Conservation (phyloP, 2,797 vertebrate genomes). For the Rhincodon typus region DNA sequence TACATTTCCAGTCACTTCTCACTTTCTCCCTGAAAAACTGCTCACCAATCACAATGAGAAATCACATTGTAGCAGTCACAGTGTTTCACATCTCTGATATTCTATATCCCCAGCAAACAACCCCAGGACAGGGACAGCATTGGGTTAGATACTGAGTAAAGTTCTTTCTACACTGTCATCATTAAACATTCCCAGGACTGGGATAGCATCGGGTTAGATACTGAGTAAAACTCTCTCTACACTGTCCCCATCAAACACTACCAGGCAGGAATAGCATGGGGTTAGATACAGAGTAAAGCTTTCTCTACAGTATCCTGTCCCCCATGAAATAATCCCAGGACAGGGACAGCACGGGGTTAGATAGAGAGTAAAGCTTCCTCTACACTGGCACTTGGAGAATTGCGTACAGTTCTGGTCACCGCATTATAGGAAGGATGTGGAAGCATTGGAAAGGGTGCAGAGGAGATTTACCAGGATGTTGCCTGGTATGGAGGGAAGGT, state of each 20-base stretch:
- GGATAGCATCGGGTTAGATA: neutral
- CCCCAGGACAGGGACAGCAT: neutral
- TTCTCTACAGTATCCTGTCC: too few species aligned
- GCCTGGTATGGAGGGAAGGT: too few species aligned
- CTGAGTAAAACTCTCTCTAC: too few species aligned
- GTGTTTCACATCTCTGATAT: neutral
- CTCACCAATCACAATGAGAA: neutral
- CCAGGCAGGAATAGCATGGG: neutral
- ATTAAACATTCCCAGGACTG: neutral
- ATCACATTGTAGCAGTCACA: neutral
- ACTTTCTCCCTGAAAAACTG: neutral
- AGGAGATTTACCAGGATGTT: too few species aligned
- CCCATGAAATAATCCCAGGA: neutral
- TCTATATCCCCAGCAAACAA: neutral
- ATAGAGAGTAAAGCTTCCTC: neutral
- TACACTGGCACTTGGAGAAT: too few species aligned
- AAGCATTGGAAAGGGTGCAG: too few species aligned
- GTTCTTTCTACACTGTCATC: neutral
- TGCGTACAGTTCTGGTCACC: too few species aligned
- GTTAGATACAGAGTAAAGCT: neutral
- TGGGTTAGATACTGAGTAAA: neutral
- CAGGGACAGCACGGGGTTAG: neutral
- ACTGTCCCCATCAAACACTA: neutral
- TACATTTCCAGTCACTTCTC: neutral
- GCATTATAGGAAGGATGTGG: too few species aligned